These are phyloP conservation scores for Phasia obesa DNA, from an alignment of 2,888 invertebrate genomes.

Conservation along the genomic window DNA sequence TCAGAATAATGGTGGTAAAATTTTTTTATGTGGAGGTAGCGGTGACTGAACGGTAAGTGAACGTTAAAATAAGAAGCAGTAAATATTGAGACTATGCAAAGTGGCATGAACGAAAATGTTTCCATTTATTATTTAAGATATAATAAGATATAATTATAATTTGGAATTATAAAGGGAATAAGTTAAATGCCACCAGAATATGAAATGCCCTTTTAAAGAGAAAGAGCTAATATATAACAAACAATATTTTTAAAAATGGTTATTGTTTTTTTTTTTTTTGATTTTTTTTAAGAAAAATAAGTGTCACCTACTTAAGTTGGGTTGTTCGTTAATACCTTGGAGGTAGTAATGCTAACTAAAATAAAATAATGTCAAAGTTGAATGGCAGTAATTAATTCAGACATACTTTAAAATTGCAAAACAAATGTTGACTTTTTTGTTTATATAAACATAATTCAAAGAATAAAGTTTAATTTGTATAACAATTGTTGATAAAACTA, in stretches of 20 bases:
- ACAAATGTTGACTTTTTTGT: no score
- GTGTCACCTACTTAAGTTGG: neutral
- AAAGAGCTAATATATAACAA: neutral
- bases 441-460: no score
- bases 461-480: neutral
- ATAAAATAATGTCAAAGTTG: neutral
- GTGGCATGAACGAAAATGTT: constrained; percentile 7
- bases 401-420: neutral
- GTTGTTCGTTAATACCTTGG: constrained; percentile 24
- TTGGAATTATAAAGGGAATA: constrained; percentile 30
- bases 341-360: neutral
- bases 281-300: neutral
- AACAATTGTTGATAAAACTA: neutral
- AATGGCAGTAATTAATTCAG: constrained; percentile 49
- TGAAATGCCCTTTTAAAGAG: constrained; percentile 2
- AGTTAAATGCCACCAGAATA: constrained; percentile 7
- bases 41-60: constrained; percentile 20
- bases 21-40: constrained; percentile 9
- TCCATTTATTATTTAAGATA: constrained; percentile 27
- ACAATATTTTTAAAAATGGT: neutral
- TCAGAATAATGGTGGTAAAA: constrained; percentile 19
- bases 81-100: neutral
- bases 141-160: constrained; percentile 25
- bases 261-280: neutral
- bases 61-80: constrained; percentile 35